Percentiles rank a stretch among this genome's conserved stretches.
These are phyloP conservation scores for Eueides isabella DNA, from an alignment of 1,140 invertebrate genomes.

Conservation along the genomic window DNA sequence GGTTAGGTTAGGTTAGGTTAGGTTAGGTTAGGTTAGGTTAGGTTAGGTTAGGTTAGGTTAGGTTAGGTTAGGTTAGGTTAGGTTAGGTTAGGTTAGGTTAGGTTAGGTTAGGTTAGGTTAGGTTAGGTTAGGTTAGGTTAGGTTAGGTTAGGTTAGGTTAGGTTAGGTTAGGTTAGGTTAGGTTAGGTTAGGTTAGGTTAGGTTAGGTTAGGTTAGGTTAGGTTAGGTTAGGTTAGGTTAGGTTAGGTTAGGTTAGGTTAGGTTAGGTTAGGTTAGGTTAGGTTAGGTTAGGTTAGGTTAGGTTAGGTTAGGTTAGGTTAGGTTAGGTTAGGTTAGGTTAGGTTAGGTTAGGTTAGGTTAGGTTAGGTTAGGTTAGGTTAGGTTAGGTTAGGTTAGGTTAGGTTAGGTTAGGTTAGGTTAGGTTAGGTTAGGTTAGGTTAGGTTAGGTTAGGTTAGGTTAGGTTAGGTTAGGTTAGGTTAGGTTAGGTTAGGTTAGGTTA, in stretches of 20 bases:
- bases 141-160: constrained; percentile 19
- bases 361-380: constrained; percentile 23
- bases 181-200: constrained; percentile 20
- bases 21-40: constrained; percentile 20
- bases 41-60: constrained; percentile 20
- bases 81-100: constrained; percentile 2
- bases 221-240: constrained; percentile 43
- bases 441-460: constrained; percentile 30
- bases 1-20: constrained; percentile 18
- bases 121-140: constrained; percentile 14
- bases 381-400: constrained; percentile 31
- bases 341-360: constrained; percentile 19
- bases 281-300: constrained; percentile 13
- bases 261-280: constrained; percentile 29
- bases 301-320: constrained; percentile 22
- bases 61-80: constrained; percentile 9
- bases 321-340: constrained; percentile 31
- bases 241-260: constrained; percentile 42
- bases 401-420: constrained; percentile 38
- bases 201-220: constrained; percentile 39
- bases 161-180: constrained; percentile 19
- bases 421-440: constrained; percentile 31
- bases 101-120: constrained; percentile 15
- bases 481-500: constrained; percentile 27
- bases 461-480: constrained; percentile 28